These are phyloP conservation scores for Agrotis exclamationis DNA, from an alignment of 2,888 invertebrate species.

Conservation along the genomic window DNA sequence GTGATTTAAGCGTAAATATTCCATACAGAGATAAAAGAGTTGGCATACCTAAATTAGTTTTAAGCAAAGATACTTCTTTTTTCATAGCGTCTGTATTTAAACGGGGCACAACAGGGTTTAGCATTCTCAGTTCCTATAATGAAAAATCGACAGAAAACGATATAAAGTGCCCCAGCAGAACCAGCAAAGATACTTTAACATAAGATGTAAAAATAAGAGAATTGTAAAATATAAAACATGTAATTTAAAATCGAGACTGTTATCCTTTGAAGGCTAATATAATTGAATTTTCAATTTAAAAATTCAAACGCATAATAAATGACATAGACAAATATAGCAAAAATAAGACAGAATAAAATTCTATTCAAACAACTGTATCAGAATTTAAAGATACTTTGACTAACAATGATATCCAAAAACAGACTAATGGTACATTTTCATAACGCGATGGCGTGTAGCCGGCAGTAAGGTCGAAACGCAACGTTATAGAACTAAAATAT, in stretches of 20 bases:
- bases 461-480: conserved; percentile 42
- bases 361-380: conserved; percentile 4
- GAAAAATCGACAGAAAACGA: too few relatives aligned
- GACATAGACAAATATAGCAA: neutral
- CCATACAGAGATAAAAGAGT: neutral
- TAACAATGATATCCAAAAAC: conserved; percentile 39
- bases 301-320: neutral
- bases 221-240: neutral
- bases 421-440: conserved; percentile 26
- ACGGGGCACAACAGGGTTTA: too few relatives aligned
- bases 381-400: conserved; percentile 3
- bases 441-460: conserved; percentile 46
- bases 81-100: too few relatives aligned
- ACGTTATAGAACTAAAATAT: conserved; percentile 38
- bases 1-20: too few relatives aligned
- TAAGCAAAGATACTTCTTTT: too few relatives aligned
- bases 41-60: too few relatives aligned
- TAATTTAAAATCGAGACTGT: too few relatives aligned
- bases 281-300: neutral
- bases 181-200: neutral
- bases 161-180: too few relatives aligned
- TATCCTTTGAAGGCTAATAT: neutral
- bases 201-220: neutral
- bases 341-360: neutral
- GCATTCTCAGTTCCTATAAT: too few relatives aligned